These are phyloP conservation scores for Leptodactylus fuscus DNA, from an alignment of 2,113 vertebrate species.

Conservation along the genomic window DNA sequence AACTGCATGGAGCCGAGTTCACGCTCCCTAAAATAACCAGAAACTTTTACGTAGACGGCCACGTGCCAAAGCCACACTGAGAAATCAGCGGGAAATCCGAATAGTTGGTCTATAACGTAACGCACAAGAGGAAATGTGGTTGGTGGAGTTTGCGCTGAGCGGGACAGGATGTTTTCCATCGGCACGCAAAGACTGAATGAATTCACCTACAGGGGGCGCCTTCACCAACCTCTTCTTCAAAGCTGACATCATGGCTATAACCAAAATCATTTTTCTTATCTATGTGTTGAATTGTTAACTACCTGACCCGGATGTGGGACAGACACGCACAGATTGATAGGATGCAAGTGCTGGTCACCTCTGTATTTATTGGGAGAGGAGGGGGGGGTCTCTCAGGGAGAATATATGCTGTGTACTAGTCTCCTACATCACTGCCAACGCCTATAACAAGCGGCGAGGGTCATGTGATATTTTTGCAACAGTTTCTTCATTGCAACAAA, in stretches of 20 bases:
- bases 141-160: background rate
- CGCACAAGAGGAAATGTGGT: background rate
- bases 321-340: background rate
- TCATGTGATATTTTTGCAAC: background rate
- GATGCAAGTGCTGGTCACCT: background rate
- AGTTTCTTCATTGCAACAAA: no score
- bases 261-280: background rate
- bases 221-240: background rate
- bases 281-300: background rate
- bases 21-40: slow-evolving; percentile 87
- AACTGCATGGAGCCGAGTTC: slow-evolving; percentile 83
- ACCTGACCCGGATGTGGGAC: background rate
- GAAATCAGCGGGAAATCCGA: background rate
- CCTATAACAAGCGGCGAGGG: no score
- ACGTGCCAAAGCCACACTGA: slow-evolving; percentile 90
- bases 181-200: background rate
- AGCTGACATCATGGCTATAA: background rate
- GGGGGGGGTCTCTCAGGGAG: no score
- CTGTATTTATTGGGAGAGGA: background rate
- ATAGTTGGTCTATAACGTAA: background rate
- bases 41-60: slow-evolving; percentile 94
- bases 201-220: background rate
- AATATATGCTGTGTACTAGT: no score
- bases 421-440: no score
- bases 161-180: background rate